Percentiles rank a stretch among this genome's conserved stretches.
phyloP scores from a whole-genome alignment of 2,797 vertebrate species.

The Malurus splendens region DNA sequence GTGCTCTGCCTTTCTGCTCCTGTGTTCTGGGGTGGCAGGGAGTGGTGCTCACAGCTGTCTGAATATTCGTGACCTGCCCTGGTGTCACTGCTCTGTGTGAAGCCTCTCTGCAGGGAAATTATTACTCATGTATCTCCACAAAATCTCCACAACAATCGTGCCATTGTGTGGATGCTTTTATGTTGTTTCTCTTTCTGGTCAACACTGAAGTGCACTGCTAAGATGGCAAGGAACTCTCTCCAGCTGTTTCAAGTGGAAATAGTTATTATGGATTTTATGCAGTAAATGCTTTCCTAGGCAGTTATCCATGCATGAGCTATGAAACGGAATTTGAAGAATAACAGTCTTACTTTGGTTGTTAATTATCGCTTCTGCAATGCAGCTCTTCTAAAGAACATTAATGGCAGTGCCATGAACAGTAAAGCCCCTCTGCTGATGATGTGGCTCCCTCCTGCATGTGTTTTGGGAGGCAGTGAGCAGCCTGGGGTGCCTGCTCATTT shows the following conservation, averaged over 20 bases:
- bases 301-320: background rate
- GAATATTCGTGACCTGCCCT: background rate
- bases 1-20: background rate
- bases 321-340: background rate
- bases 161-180: fast-evolving
- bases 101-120: background rate
- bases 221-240: background rate
- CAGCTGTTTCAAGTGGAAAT: background rate
- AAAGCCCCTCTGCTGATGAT: background rate
- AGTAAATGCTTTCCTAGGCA: background rate
- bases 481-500: background rate
- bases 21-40: too few relatives aligned
- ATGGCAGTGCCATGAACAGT: background rate
- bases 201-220: background rate
- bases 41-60: background rate
- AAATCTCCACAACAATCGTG: background rate
- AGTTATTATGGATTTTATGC: background rate
- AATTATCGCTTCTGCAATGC: background rate
- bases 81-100: background rate
- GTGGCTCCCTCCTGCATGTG: background rate
- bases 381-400: background rate
- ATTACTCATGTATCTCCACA: fast-evolving
- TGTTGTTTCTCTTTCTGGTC: background rate
- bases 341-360: background rate
- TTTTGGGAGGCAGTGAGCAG: background rate